phyloP scores from a whole-genome alignment of 53 echinoderm and acorn worm genomes.

The Arbacia lixula region DNA sequence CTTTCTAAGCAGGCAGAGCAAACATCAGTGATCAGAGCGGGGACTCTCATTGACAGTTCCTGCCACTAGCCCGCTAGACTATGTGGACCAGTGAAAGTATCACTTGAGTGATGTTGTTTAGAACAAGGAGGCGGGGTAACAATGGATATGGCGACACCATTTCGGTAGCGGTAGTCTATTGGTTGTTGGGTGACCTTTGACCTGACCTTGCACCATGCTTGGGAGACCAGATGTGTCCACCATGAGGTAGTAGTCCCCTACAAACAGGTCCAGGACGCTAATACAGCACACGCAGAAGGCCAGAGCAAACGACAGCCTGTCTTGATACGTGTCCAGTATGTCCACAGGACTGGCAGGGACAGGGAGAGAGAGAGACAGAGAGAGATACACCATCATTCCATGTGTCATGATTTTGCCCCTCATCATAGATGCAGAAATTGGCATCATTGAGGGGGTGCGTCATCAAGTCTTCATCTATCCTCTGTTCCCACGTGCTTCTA shows the following conservation, averaged over 20 bases:
- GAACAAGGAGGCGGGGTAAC: too few species aligned
- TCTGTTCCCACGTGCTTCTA: too few species aligned
- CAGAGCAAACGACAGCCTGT: conserved; percentile 48
- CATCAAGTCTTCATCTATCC: too few species aligned
- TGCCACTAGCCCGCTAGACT: too few species aligned
- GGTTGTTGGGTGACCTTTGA: too few species aligned
- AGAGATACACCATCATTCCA: neutral
- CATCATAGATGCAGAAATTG: neutral
- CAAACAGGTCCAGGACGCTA: conserved; percentile 52
- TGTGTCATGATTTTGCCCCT: neutral
- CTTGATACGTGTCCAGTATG: conserved; percentile 53
- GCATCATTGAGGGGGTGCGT: neutral
- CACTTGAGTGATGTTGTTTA: too few species aligned
- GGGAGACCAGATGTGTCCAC: conserved; percentile 32
- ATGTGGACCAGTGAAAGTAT: too few species aligned
- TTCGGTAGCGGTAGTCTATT: too few species aligned
- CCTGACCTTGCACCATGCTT: conserved; percentile 57
- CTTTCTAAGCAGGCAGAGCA: too few species aligned
- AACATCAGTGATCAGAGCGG: too few species aligned
- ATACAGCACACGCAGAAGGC: conserved; percentile 60
- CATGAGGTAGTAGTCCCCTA: conserved; percentile 39
- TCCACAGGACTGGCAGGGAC: conserved; percentile 54
- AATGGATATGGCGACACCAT: too few species aligned
- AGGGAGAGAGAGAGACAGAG: neutral
- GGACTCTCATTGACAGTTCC: too few species aligned